These are phyloP conservation scores for Sebastes hopkinsi DNA, from an alignment of 2,797 vertebrate genomes.

Conservation along the genomic window DNA sequence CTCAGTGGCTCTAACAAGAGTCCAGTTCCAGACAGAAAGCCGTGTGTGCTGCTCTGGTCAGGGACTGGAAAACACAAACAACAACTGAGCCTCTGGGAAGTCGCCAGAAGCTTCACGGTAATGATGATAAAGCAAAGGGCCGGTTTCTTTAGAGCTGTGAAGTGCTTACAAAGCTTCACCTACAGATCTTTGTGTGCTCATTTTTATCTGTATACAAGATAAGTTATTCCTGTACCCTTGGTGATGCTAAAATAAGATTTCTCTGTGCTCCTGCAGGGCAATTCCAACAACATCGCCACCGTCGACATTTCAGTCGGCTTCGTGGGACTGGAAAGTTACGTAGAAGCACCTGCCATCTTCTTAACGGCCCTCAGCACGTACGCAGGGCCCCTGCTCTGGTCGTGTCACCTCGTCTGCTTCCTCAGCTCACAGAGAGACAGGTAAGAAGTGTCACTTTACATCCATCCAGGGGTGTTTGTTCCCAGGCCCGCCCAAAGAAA, in stretches of 20 bases:
- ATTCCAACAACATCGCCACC: slow-evolving; percentile 94
- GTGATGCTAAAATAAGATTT: slow-evolving; percentile 20
- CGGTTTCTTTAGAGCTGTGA: slow-evolving; percentile 21
- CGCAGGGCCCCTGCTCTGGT: slow-evolving; percentile 93
- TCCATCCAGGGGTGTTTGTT: background rate
- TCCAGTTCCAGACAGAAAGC: slow-evolving; percentile 13
- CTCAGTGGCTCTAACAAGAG: slow-evolving; percentile 14
- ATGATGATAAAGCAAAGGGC: slow-evolving; percentile 53
- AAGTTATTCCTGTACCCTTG: background rate
- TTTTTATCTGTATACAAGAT: background rate
- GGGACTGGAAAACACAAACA: slow-evolving; percentile 44
- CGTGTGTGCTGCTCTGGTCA: slow-evolving; percentile 13
- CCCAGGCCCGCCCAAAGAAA: too few species aligned
- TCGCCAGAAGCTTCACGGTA: slow-evolving; percentile 33
- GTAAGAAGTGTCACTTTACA: slow-evolving; percentile 73
- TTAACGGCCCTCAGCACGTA: slow-evolving; percentile 91
- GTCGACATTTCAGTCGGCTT: slow-evolving; percentile 95
- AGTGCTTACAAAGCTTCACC: slow-evolving; percentile 36
- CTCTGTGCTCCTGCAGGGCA: slow-evolving; percentile 84
- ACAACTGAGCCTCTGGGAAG: slow-evolving; percentile 43
- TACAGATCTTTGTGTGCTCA: slow-evolving; percentile 21
- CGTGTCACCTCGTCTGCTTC: slow-evolving; percentile 90
- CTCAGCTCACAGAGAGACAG: slow-evolving; percentile 87
- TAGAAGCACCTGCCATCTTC: slow-evolving; percentile 89
- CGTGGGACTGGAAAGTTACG: slow-evolving; percentile 90